Conservation (phyloP, 92 coral and sea anemone genomes). For the Plumapathes pennacea region DNA sequence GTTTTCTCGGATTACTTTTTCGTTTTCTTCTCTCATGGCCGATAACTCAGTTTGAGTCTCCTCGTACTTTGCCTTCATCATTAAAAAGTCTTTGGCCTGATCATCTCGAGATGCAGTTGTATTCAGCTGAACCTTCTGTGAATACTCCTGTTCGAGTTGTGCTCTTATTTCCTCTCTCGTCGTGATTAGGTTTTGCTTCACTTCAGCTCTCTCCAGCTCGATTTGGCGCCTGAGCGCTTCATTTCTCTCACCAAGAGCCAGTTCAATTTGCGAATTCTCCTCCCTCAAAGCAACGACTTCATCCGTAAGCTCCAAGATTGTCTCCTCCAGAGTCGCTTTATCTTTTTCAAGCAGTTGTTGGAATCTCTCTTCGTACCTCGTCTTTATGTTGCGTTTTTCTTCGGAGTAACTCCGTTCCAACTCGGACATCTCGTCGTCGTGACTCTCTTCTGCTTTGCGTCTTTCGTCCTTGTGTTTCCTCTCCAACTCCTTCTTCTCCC, state of each 20-base stretch:
- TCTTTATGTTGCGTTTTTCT: constrained; percentile 67
- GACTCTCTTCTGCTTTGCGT: constrained; percentile 67
- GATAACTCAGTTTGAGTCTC: constrained; percentile 47
- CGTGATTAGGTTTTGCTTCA: constrained; percentile 32
- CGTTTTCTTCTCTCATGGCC: constrained; percentile 53
- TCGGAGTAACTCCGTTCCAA: constrained; percentile 69
- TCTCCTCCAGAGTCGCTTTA: constrained; percentile 67
- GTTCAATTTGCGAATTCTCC: constrained; percentile 75
- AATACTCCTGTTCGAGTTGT: constrained; percentile 63
- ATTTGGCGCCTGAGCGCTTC: constrained; percentile 70
- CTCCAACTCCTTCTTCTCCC: constrained; percentile 83
- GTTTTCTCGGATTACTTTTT: constrained; percentile 63
- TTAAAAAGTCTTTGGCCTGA: constrained; percentile 52
- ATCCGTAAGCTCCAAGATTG: constrained; percentile 60
- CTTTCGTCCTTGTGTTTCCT: constrained; percentile 79
- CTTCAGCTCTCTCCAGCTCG: constrained; percentile 73
- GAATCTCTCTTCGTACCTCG: constrained; percentile 74
- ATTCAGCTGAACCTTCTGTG: constrained; percentile 66
- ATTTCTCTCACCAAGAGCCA: constrained; percentile 64
- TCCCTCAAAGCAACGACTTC: constrained; percentile 66
- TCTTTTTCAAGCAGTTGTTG: constrained; percentile 64
- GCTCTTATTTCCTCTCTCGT: constrained; percentile 71
- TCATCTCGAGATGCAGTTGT: constrained; percentile 42
- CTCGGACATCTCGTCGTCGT: constrained; percentile 85
- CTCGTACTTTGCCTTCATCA: constrained; percentile 58